These are phyloP conservation scores for Rhodophaea formosa DNA, from an alignment of 2,888 invertebrate genomes.

Conservation along the genomic window DNA sequence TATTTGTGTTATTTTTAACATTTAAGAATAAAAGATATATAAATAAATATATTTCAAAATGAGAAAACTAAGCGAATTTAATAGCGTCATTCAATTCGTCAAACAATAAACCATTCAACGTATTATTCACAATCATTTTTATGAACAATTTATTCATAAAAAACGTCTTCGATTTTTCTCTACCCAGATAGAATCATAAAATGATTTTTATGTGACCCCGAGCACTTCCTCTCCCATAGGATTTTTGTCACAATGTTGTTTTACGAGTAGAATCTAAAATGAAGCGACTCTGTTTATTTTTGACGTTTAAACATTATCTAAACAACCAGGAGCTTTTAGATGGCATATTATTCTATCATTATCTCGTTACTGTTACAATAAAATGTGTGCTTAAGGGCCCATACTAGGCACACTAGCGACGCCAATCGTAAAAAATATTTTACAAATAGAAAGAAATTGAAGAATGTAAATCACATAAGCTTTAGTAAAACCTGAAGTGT, in stretches of 20 bases:
- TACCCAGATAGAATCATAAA: constrained; percentile 69
- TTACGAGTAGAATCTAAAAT: constrained; percentile 56
- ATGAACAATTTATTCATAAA: constrained; percentile 68
- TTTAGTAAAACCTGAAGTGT: too few relatives aligned
- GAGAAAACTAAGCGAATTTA: background rate
- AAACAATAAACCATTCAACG: constrained; percentile 23
- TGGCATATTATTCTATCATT: background rate
- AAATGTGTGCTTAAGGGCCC: too few relatives aligned
- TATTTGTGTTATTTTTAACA: too few relatives aligned
- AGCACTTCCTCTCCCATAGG: constrained; percentile 59
- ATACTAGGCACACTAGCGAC: too few relatives aligned
- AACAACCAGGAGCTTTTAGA: background rate
- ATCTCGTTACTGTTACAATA: too few relatives aligned
- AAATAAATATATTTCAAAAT: background rate
- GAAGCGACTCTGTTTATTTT: constrained; percentile 22
- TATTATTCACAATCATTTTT: constrained; percentile 50
- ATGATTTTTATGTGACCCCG: constrained; percentile 70
- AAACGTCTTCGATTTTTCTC: constrained; percentile 53
- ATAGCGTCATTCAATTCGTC: background rate
- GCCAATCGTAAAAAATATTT: too few relatives aligned
- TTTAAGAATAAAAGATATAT: too few relatives aligned
- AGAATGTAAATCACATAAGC: too few relatives aligned
- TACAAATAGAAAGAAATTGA: too few relatives aligned
- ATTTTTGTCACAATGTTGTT: constrained; percentile 67
- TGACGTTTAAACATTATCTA: constrained; percentile 1